These are phyloP conservation scores for Aleadryas rufinucha DNA, from an alignment of 2,113 vertebrate species.

Conservation along the genomic window DNA sequence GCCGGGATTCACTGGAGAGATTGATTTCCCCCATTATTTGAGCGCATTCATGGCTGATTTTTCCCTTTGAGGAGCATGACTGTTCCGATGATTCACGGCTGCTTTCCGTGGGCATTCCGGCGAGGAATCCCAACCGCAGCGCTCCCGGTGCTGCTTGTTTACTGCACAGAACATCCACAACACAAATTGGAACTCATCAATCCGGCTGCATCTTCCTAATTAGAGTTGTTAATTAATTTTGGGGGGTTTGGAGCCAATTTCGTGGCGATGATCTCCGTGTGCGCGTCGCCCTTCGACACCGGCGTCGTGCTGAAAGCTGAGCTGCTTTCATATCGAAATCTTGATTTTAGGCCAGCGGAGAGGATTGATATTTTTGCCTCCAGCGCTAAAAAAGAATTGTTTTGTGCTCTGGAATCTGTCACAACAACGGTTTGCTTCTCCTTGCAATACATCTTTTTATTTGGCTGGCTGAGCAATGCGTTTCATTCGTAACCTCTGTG, in stretches of 20 bases:
- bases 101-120: background rate
- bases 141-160: background rate
- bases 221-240: background rate
- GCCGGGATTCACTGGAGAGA: background rate
- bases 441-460: background rate
- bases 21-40: background rate
- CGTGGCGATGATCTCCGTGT: background rate
- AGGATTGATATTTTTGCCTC: background rate
- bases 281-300: background rate
- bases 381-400: background rate
- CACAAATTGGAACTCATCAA: background rate
- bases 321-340: background rate
- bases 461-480: background rate
- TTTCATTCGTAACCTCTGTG: background rate
- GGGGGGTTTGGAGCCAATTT: background rate
- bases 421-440: background rate
- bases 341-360: background rate
- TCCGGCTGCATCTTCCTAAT: background rate
- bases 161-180: background rate
- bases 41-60: background rate
- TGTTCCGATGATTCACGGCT: background rate
- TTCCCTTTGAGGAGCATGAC: constrained; percentile 12
- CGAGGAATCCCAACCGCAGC: background rate
- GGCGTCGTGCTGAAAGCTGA: background rate
- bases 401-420: background rate